phyloP scores from a whole-genome alignment of 1,140 invertebrate species.

The Homarus americanus region DNA sequence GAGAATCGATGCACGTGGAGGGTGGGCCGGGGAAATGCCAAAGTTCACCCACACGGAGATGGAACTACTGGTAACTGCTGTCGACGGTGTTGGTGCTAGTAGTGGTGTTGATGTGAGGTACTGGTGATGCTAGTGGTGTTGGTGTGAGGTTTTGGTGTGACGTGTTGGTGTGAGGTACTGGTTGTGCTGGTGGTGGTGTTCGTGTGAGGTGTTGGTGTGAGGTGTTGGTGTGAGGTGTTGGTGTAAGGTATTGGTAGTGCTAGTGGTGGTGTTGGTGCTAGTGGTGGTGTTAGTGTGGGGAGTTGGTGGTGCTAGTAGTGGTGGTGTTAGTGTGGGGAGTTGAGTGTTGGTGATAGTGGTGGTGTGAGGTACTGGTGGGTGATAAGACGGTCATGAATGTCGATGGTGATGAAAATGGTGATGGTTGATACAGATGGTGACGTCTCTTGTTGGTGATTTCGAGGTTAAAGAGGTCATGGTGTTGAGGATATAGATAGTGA shows the following conservation, averaged over 20 bases:
- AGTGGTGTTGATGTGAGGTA: not conserved
- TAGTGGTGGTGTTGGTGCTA: not conserved
- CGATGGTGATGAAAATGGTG: too few relatives aligned
- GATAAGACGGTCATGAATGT: too few relatives aligned
- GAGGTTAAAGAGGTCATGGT: too few relatives aligned
- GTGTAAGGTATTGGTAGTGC: not conserved
- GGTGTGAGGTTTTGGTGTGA: not conserved
- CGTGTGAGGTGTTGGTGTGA: not conserved
- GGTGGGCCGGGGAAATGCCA: constrained; percentile 36
- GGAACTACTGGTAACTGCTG: constrained; percentile 9
- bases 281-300: not conserved
- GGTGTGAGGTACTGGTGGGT: too few relatives aligned
- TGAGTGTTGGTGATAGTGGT: too few relatives aligned
- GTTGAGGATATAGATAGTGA: too few relatives aligned
- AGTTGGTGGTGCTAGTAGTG: not conserved
- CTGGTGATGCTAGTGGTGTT: not conserved
- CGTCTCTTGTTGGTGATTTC: too few relatives aligned
- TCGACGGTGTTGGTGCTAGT: not conserved
- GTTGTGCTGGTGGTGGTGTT: not conserved
- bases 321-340: not conserved
- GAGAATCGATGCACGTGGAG: constrained; percentile 48
- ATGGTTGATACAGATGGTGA: too few relatives aligned
- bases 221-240: not conserved
- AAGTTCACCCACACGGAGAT: constrained; percentile 30
- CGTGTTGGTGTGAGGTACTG: not conserved